These are phyloP conservation scores for Drosophila paramelanica DNA, from an alignment of 2,888 invertebrate genomes.

Conservation along the genomic window DNA sequence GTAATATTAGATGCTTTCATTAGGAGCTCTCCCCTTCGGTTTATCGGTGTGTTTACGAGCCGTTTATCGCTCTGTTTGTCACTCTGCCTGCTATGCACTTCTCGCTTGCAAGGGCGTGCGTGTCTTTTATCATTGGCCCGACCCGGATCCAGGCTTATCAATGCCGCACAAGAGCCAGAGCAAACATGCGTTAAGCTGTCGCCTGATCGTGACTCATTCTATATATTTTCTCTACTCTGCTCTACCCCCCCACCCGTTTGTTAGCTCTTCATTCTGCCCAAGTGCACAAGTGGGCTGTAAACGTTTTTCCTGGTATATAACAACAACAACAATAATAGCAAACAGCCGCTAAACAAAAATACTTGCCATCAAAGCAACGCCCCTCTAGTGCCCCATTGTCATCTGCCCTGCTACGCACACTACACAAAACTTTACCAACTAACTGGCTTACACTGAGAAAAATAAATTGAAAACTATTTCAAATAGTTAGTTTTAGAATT, in stretches of 20 bases:
- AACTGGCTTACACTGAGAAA: constrained; percentile 17
- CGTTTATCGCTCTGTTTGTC: constrained; percentile 16
- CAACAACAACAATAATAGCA: constrained; percentile 10
- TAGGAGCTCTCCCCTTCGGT: neutral
- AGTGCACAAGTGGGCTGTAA: neutral
- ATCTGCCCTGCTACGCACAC: constrained; percentile 14
- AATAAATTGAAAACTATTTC: too few species aligned
- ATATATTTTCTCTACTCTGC: neutral
- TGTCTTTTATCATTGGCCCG: constrained; percentile 2
- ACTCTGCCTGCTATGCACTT: neutral
- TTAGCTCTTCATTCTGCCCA: neutral
- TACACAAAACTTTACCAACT: constrained; percentile 48
- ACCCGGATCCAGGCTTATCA: constrained; percentile 17
- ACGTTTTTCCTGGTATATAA: neutral
- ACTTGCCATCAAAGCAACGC: constrained; percentile 67
- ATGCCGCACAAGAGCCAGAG: constrained; percentile 1
- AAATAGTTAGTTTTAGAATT: too few species aligned
- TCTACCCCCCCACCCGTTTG: neutral
- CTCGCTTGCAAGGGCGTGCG: neutral
- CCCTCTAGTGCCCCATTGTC: constrained; percentile 66
- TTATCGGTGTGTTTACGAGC: constrained; percentile 2
- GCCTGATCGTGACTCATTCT: constrained; percentile 28
- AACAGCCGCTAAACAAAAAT: constrained; percentile 45
- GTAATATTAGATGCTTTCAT: neutral
- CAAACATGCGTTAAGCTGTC: constrained; percentile 6